Evolutionary conservation across 2,888 invertebrate genomes (phyloP).

Genomic region (Dicycla oo): DNA sequence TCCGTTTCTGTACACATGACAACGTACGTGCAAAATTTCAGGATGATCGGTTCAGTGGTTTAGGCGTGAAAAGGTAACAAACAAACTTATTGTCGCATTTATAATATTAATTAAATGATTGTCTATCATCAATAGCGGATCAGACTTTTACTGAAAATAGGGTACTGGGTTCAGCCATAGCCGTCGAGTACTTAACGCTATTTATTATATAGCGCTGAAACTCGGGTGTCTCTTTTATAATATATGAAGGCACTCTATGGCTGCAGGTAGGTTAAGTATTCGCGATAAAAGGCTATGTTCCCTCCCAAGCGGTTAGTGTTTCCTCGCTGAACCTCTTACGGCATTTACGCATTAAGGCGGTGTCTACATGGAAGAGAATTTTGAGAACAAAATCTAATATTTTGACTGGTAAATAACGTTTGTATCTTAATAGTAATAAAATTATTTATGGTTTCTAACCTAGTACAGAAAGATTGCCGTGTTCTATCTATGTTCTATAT

Average conservation of each 20-base stretch:
- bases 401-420: background rate
- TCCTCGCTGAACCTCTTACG: conserved; percentile 46
- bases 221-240: conserved; percentile 3
- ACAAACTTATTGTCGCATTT: too few species aligned
- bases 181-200: background rate
- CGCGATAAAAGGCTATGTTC: conserved; percentile 54
- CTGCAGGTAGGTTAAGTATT: conserved; percentile 27
- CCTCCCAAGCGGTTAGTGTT: conserved; percentile 56
- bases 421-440: too few species aligned
- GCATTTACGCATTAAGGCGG: conserved; percentile 51
- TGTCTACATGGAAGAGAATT: background rate
- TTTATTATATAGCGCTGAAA: conserved; percentile 11
- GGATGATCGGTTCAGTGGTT: too few species aligned
- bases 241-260: background rate
- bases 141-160: too few species aligned
- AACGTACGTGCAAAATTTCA: too few species aligned
- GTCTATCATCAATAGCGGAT: too few species aligned
- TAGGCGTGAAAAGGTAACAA: too few species aligned
- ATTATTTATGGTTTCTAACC: background rate
- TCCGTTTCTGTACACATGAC: too few species aligned
- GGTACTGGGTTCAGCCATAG: too few species aligned
- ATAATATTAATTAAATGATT: too few species aligned
- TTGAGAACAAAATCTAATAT: background rate
- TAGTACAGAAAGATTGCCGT: background rate
- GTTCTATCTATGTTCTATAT: too few species aligned